Evolutionary conservation across 2,888 invertebrate species (phyloP).

Genomic region (Empis stercorea): DNA sequence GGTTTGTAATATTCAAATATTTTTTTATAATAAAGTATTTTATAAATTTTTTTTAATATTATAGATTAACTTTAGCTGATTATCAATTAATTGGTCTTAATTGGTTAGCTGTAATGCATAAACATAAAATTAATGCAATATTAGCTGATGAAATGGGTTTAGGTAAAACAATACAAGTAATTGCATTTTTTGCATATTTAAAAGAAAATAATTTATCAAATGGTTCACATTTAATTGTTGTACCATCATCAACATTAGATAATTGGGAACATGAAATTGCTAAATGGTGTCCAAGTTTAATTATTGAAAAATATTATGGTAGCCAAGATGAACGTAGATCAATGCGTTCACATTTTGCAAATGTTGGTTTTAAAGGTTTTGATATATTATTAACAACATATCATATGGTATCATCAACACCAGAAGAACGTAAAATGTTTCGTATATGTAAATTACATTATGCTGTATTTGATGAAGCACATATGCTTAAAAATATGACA

Average conservation of each 20-base stretch:
- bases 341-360: slow-evolving; percentile 62
- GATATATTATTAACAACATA: slow-evolving; percentile 81
- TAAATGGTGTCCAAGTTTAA: slow-evolving; percentile 63
- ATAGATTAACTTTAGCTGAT: slow-evolving; percentile 61
- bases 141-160: slow-evolving; percentile 96
- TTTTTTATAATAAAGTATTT: neutral
- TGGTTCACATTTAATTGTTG: slow-evolving; percentile 83
- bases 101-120: slow-evolving; percentile 82
- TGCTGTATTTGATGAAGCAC: slow-evolving; percentile 93
- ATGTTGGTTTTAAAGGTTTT: slow-evolving; percentile 55
- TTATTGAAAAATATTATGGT: slow-evolving; percentile 83
- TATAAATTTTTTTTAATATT: slow-evolving; percentile 14
- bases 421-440: slow-evolving; percentile 83
- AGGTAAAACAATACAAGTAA: slow-evolving; percentile 90
- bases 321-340: slow-evolving; percentile 69
- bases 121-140: slow-evolving; percentile 83
- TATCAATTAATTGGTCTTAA: slow-evolving; percentile 85
- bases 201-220: slow-evolving; percentile 61
- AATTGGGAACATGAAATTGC: slow-evolving; percentile 72
- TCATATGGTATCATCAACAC: slow-evolving; percentile 49
- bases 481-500: slow-evolving; percentile 96
- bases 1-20: slow-evolving; percentile 37
- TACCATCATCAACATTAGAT: slow-evolving; percentile 91
- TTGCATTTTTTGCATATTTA: slow-evolving; percentile 78
- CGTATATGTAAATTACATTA: slow-evolving; percentile 81